Percentiles rank a stretch among this genome's conserved stretches.
Evolutionary conservation across 1,140 invertebrate species (phyloP).

Genomic region (Thaumetopoea pityocampa): DNA sequence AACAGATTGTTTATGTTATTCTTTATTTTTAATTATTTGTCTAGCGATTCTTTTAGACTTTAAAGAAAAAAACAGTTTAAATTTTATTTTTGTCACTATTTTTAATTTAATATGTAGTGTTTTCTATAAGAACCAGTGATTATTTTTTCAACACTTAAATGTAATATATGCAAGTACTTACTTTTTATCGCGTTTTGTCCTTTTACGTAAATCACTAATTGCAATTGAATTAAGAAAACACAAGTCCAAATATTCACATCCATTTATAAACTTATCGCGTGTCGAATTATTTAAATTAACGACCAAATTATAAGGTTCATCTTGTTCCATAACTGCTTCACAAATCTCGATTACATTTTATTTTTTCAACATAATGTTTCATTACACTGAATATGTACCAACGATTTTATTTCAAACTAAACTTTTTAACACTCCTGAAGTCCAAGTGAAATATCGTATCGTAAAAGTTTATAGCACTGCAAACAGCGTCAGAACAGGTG

Average conservation of each 20-base stretch:
- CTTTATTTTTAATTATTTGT: too few species aligned
- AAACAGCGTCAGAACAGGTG: slow-evolving; percentile 26
- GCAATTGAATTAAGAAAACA: slow-evolving; percentile 42
- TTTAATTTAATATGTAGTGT: too few species aligned
- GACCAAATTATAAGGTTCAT: slow-evolving; percentile 32
- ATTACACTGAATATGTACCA: neutral
- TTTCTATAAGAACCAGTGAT: too few species aligned
- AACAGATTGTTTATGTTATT: too few species aligned
- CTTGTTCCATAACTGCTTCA: slow-evolving; percentile 55
- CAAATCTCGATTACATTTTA: slow-evolving; percentile 26
- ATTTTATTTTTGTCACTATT: too few species aligned
- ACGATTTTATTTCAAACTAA: neutral
- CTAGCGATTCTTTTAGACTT: too few species aligned
- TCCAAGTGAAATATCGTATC: slow-evolving; percentile 17
- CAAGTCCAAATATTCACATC: slow-evolving; percentile 60
- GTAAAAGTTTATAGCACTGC: slow-evolving; percentile 48
- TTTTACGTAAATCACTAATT: slow-evolving; percentile 35
- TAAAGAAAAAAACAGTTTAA: too few species aligned
- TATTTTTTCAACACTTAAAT: too few species aligned
- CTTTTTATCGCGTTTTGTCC: slow-evolving; percentile 42
- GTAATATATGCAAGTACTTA: slow-evolving; percentile 31
- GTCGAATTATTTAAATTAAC: slow-evolving; percentile 39
- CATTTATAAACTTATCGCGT: slow-evolving; percentile 56
- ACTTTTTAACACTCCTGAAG: slow-evolving; percentile 4
- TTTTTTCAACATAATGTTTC: slow-evolving; percentile 1